Evolutionary conservation across 2,888 invertebrate species (phyloP).

Genomic region (Tholera decimalis): DNA sequence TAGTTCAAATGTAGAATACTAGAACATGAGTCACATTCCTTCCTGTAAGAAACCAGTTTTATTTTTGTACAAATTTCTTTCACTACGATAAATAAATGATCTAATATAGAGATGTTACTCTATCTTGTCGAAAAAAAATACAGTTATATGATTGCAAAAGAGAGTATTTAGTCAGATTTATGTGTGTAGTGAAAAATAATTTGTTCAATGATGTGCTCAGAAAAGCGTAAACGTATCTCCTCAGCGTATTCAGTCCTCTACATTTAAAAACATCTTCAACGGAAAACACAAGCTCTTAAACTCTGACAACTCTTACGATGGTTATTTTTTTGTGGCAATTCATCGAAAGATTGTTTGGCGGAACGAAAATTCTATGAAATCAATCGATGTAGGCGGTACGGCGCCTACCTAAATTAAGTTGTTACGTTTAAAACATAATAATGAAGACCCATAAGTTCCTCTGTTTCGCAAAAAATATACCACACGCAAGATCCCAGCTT

Average conservation of each 20-base stretch:
- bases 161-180: not conserved
- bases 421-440: conserved; percentile 87
- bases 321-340: conserved; percentile 80
- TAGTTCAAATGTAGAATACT: conserved; percentile 51
- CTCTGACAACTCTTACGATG: conserved; percentile 44
- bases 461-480: conserved; percentile 85
- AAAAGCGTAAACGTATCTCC: not conserved
- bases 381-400: conserved; percentile 87
- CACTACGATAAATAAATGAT: conserved; percentile 16
- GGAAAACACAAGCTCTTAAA: conserved; percentile 33
- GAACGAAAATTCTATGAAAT: conserved; percentile 88
- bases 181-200: not conserved
- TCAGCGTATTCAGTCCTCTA: conserved; percentile 1
- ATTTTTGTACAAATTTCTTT: conserved; percentile 31
- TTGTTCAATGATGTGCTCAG: not conserved
- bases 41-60: conserved; percentile 18
- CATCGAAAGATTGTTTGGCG: conserved; percentile 79
- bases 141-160: too few relatives aligned
- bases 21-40: conserved; percentile 42
- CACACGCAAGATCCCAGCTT: conserved; percentile 83
- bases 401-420: conserved; percentile 90
- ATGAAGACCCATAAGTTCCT: conserved; percentile 82
- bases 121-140: too few relatives aligned
- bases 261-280: conserved; percentile 17
- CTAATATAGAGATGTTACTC: not conserved